Percentiles rank a stretch among this genome's conserved stretches.
Evolutionary conservation across 2,888 invertebrate species (phyloP).

Genomic region (Latrodectus elegans): DNA sequence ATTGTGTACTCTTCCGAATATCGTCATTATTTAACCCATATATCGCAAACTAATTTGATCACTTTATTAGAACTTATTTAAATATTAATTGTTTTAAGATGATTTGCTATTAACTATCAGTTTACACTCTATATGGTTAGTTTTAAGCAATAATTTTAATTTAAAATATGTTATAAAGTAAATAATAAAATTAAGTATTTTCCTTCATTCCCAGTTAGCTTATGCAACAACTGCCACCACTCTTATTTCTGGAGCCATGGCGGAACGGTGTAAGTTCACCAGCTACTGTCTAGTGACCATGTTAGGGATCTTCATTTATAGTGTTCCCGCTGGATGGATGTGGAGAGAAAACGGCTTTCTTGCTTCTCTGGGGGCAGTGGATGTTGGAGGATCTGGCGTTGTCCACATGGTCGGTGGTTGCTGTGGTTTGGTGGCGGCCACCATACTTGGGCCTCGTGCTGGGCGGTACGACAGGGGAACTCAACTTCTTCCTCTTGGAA

Average conservation of each 20-base stretch:
- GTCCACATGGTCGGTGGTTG: slow-evolving; percentile 89
- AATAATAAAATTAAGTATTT: too few species aligned
- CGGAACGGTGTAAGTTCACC: slow-evolving; percentile 85
- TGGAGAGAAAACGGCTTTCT: slow-evolving; percentile 72
- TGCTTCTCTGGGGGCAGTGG: slow-evolving; percentile 83
- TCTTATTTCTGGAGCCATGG: slow-evolving; percentile 95
- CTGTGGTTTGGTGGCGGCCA: slow-evolving; percentile 88
- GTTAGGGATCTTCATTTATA: slow-evolving; percentile 90
- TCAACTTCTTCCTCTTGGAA: slow-evolving; percentile 86
- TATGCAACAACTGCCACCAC: slow-evolving; percentile 94
- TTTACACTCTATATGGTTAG: too few species aligned
- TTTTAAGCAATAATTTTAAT: too few species aligned
- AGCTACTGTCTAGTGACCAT: slow-evolving; percentile 94
- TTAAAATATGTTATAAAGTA: too few species aligned
- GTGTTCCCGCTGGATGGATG: slow-evolving; percentile 83
- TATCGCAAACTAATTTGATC: too few species aligned
- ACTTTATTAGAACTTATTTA: too few species aligned
- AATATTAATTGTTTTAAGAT: too few species aligned
- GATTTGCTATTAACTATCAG: too few species aligned
- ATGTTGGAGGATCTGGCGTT: slow-evolving; percentile 91
- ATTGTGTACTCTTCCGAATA: too few species aligned
- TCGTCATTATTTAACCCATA: too few species aligned
- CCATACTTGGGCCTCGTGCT: slow-evolving; percentile 90
- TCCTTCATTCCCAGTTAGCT: slow-evolving; percentile 76
- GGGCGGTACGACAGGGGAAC: slow-evolving; percentile 84